Base-by-base conservation (phyloP, 1,140 invertebrate genomes). In the Eupristina koningsbergeri region DNA sequence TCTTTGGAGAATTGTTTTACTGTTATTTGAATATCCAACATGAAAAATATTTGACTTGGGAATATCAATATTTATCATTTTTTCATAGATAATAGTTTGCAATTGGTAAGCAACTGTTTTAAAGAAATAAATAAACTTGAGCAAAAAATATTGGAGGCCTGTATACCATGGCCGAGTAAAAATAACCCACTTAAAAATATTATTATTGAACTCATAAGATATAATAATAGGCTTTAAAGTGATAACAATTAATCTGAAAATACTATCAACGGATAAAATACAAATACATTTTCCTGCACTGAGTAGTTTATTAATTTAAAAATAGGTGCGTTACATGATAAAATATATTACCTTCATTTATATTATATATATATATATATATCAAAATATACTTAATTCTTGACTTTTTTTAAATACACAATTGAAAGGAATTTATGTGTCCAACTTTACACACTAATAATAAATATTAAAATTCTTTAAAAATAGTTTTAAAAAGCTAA, bases 401-500 rank as follows among this genome's bases (percentile, higher is more conserved):
- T 69, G 69, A 67, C n/a, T 17, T 7, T 36, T 36, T 79, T 79
- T 50, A 79, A 80, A 50, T 73, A 17, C 3, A 41, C 50, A 11
- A 22, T 73, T 73, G 19, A 53, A 8, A 9, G 13, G 58, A 73
- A 81, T 81, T 73, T 81, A 81, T 81, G 79, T 5, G 67, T 58
- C 47, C 73, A 26, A 13, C 58, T 58, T 81, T 58, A 61, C 79
- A 73, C 73, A 81, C 47, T 47, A 58, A 29, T 73, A 73, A 58
- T 73, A 69, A 53, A 26, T 73, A 61, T 73, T 81, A 29, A 58
- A 69, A 13, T 31, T 34, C 34, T 36, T 39, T n/a, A 1, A 41
- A 41, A 47, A 67, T 53, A 31, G 31, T 69, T 50, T 50, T 47
- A 50, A 50, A 67, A 22, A 47, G 34, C 0, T 34, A 36, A 69